These are phyloP conservation scores for Ectobius pallidus DNA, from an alignment of 2,888 invertebrate species.

Conservation along the genomic window DNA sequence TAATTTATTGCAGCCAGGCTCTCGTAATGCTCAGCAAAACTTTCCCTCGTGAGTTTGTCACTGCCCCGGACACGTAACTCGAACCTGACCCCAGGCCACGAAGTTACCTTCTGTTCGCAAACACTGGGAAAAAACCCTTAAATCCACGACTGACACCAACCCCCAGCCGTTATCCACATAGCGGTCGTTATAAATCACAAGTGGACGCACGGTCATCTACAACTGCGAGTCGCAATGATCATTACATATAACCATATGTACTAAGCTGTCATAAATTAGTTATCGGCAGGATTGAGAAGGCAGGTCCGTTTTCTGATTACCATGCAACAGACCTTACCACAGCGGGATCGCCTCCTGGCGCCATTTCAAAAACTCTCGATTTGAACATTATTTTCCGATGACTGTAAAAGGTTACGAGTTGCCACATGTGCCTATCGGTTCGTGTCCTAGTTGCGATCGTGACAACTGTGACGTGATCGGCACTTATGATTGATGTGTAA, in stretches of 20 bases:
- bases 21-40: constrained; percentile 16
- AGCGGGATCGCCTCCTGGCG: background rate
- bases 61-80: background rate
- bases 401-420: constrained; percentile 13
- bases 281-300: background rate
- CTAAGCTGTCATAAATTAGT: background rate
- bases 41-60: constrained; percentile 38
- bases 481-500: background rate
- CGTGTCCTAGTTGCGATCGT: background rate
- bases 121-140: background rate
- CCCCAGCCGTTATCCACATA: too few species aligned
- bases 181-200: too few species aligned
- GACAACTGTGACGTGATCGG: background rate
- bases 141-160: background rate
- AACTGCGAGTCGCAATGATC: too few species aligned
- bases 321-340: background rate
- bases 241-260: constrained; percentile 1
- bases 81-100: background rate
- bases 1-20: background rate
- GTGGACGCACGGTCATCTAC: too few species aligned
- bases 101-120: constrained; percentile 26
- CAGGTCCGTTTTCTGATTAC: background rate
- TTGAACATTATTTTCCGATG: background rate
- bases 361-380: constrained; percentile 12
- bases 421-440: too few species aligned